Conservation (phyloP, 2,888 invertebrate genomes). For the Linyphia triangularis region DNA sequence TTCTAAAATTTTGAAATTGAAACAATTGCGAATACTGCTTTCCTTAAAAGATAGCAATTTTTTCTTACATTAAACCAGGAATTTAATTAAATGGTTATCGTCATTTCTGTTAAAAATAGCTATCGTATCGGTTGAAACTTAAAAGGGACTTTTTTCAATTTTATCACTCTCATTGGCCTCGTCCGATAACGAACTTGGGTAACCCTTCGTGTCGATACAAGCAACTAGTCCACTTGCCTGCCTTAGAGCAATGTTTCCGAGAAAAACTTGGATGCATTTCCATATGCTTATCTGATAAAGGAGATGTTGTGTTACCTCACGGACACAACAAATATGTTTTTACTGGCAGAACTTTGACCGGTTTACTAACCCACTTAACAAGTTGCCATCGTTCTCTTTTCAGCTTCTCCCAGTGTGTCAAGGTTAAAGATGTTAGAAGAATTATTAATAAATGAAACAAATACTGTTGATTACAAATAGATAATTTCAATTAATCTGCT, state of each 20-base stretch:
- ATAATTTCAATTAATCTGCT: too few relatives aligned
- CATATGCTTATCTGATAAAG: not conserved
- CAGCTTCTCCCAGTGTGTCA: not conserved
- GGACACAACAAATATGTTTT: not conserved
- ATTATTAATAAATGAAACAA: too few relatives aligned
- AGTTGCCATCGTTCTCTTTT: not conserved
- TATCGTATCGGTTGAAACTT: too few relatives aligned
- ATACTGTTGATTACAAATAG: too few relatives aligned
- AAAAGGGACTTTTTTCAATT: not conserved
- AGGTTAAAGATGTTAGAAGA: too few relatives aligned
- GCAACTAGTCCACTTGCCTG: not conserved
- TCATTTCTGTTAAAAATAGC: not conserved
- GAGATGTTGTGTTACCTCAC: not conserved
- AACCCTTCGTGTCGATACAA: not conserved
- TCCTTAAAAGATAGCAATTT: too few relatives aligned
- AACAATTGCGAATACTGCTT: too few relatives aligned
- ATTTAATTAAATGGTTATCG: too few relatives aligned
- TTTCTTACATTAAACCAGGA: too few relatives aligned
- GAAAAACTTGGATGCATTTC: too few relatives aligned
- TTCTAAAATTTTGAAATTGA: too few relatives aligned
- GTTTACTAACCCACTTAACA: not conserved
- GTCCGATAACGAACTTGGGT: too few relatives aligned
- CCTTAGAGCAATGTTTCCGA: not conserved
- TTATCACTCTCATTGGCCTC: not conserved
- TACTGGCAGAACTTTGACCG: not conserved